These are phyloP conservation scores for Phymatocera aterrima DNA, from an alignment of 2,888 invertebrate species.

Conservation along the genomic window DNA sequence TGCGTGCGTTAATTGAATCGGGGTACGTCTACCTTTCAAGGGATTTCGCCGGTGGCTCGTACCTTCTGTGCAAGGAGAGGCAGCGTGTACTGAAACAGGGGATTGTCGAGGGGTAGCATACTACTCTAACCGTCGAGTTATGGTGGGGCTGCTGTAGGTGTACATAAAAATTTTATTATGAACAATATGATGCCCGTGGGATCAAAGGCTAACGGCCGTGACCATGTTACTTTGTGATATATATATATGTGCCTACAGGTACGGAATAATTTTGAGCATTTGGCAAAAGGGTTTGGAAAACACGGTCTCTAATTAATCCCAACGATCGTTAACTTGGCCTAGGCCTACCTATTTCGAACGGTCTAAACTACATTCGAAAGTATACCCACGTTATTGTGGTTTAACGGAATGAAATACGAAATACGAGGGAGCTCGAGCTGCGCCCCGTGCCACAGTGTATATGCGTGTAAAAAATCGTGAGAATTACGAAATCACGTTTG, in stretches of 20 bases:
- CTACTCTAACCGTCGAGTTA: slow-evolving; percentile 18
- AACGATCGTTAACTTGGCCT: no score
- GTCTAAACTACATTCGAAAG: no score
- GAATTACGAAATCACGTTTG: slow-evolving; percentile 19
- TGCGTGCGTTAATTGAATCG: slow-evolving; percentile 20
- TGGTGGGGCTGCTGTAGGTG: background rate
- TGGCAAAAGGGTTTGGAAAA: no score
- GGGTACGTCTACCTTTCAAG: background rate
- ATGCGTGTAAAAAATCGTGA: slow-evolving; percentile 6
- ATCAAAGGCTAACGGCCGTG: slow-evolving; percentile 21
- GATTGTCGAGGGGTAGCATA: background rate
- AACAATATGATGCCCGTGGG: slow-evolving; percentile 32
- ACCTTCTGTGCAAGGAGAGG: background rate
- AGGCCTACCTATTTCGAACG: no score
- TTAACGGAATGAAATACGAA: background rate
- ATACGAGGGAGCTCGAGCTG: background rate
- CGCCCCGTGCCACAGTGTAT: background rate
- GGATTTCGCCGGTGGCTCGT: background rate
- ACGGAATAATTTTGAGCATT: background rate
- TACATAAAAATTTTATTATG: slow-evolving; percentile 14
- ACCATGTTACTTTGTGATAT: slow-evolving; percentile 28
- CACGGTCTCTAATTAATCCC: no score
- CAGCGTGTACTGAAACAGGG: background rate
- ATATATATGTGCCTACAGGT: background rate
- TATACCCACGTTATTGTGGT: no score